phyloP scores from a whole-genome alignment of 2,113 vertebrate genomes.

The Acanthochromis polyacanthus region DNA sequence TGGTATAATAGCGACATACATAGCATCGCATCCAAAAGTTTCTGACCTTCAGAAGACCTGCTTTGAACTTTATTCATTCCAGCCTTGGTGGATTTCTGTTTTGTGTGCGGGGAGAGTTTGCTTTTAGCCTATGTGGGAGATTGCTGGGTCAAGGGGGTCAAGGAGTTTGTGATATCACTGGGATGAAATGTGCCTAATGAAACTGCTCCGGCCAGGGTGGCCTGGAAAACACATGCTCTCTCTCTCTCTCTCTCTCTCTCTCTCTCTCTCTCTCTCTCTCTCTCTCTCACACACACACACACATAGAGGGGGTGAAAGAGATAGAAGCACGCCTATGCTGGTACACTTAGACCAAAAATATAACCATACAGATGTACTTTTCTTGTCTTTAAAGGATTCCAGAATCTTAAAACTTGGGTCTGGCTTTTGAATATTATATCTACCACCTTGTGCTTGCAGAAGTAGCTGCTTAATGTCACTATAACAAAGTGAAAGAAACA shows the following conservation, averaged over 20 bases:
- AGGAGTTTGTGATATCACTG: constrained; percentile 65
- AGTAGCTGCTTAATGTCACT: too few relatives aligned
- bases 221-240: constrained; percentile 6
- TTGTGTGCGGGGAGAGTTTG: constrained; percentile 24
- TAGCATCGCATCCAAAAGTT: constrained; percentile 23
- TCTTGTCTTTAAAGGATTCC: too few relatives aligned
- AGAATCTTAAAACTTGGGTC: too few relatives aligned
- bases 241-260: too few relatives aligned
- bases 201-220: constrained; percentile 40
- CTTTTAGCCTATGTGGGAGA: constrained; percentile 51
- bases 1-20: neutral
- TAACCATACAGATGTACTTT: neutral
- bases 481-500: too few relatives aligned
- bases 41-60: constrained; percentile 30
- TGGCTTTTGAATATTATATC: too few relatives aligned
- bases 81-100: neutral
- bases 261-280: too few relatives aligned
- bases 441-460: too few relatives aligned
- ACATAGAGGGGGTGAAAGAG: neutral
- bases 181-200: constrained; percentile 68
- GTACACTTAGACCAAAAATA: neutral
- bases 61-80: constrained; percentile 39
- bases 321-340: neutral
- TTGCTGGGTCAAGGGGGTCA: constrained; percentile 64
- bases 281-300: constrained; percentile 14